Evolutionary conservation across 2,888 invertebrate species (phyloP), one percentile per base, ranked within the genome.

Genomic region (Drosophila silvestris): DNA sequence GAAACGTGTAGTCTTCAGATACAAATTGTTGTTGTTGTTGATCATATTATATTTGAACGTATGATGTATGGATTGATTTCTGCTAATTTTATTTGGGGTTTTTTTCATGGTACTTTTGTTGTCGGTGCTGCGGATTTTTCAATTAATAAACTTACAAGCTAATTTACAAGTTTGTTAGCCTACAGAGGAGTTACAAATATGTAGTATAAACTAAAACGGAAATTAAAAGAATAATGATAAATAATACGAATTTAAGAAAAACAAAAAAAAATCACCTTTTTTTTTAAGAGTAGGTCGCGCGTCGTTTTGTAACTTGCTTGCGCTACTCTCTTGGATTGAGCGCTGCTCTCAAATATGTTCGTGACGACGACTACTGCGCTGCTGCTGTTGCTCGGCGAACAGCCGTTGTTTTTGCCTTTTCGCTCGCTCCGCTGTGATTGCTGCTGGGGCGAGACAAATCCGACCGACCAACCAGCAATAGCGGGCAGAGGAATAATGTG

Each of bases 221-320:
- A 79, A 72, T 52, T 33, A 69, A 73, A 74, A 75, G 53, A 74
- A 74, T 62, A 32, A 47, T 47, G 26, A 47, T 47, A 74, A 79
- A 71, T 71, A 79, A 76, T 79, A 80, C 66, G 35, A 82, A 82
- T 72, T 70, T 58, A 83, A 78, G 62, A 83, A 72, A 85, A 81
- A 77, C 83, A 86, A 81, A 82, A 83, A 80, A 85, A 86, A 81
- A 82, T 89, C 89, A 89, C 89, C 85, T 89, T 88, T 89, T 87
- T 87, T 84, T 77, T 76, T 79, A 66, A 69, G 71, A 89, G 89
- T 85, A 89, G 89, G 87, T 89, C 86, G 86, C 89, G 83, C 84
- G 83, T 78, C 84, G 78, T 69, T 72, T 47, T 68, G 76, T 71
- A 74, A 73, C 77, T 69, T 77, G 85, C 72, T 82, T 66, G 56